phyloP scores from a whole-genome alignment of 30 jellyfish, hydroid and myxozoan genomes.

The Aurelia sp. region DNA sequence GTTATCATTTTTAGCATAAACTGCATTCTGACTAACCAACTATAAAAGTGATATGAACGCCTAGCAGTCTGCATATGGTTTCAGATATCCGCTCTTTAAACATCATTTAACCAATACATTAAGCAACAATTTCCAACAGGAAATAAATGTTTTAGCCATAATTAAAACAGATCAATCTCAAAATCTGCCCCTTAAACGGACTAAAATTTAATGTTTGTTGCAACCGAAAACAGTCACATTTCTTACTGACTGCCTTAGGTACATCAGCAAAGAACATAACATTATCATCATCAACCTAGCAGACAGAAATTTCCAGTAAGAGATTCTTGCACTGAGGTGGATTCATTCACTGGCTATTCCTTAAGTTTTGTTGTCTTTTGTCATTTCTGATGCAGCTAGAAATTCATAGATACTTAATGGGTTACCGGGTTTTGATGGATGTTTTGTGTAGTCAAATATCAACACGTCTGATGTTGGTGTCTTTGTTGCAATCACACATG shows the following conservation, averaged over 20 bases:
- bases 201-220: conserved; percentile 45
- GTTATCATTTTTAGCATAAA: background rate
- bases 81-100: conserved; percentile 72
- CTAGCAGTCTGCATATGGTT: conserved; percentile 46
- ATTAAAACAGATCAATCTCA: conserved; percentile 38
- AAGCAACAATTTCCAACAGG: conserved; percentile 29
- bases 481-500: conserved; percentile 99
- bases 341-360: too few relatives aligned
- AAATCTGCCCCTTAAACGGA: conserved; percentile 59
- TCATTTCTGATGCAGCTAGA: too few relatives aligned
- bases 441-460: conserved; percentile 98
- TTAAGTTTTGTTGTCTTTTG: too few relatives aligned
- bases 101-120: conserved; percentile 11
- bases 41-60: background rate
- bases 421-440: conserved; percentile 94
- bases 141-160: conserved; percentile 44
- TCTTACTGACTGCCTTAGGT: conserved; percentile 13
- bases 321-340: too few relatives aligned
- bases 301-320: too few relatives aligned
- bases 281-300: conserved; percentile 67
- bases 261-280: conserved; percentile 21
- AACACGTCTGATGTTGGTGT: conserved; percentile 99
- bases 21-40: too few relatives aligned
- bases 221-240: conserved; percentile 14
- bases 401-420: background rate